These are phyloP conservation scores for Mythimna impura DNA, from an alignment of 2,888 invertebrate species.

Conservation along the genomic window DNA sequence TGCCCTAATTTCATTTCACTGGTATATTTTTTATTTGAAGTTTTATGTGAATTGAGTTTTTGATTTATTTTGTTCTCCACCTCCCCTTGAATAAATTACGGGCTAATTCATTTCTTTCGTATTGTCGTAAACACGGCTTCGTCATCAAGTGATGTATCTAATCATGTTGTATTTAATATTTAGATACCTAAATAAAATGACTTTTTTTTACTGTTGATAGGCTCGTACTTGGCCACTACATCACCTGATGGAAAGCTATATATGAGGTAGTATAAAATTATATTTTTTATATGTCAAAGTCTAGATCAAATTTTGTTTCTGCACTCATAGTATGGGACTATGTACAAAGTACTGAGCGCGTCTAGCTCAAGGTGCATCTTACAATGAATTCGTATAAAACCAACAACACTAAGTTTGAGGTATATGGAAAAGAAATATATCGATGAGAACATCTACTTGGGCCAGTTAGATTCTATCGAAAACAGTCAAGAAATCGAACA, in stretches of 20 bases:
- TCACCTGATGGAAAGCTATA: no score
- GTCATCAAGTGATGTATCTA: slow-evolving; percentile 30
- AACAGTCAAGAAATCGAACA: no score
- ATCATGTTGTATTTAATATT: slow-evolving; percentile 18
- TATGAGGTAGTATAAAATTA: no score
- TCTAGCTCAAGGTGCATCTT: neutral
- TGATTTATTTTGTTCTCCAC: slow-evolving; percentile 76
- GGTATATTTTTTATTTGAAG: slow-evolving; percentile 80
- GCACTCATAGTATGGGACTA: no score
- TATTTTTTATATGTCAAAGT: no score
- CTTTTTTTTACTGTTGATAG: no score
- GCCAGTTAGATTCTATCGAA: neutral
- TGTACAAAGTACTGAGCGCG: no score
- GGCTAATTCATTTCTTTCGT: slow-evolving; percentile 44
- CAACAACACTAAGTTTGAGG: neutral
- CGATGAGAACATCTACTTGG: neutral
- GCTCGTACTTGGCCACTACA: no score
- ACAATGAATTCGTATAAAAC: neutral
- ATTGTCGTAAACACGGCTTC: slow-evolving; percentile 47
- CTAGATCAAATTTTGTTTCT: no score
- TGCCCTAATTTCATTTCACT: slow-evolving; percentile 85
- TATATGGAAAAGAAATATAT: neutral
- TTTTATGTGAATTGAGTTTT: slow-evolving; percentile 80
- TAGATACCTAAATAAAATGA: neutral
- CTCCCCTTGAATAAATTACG: slow-evolving; percentile 51